A percentile compares a stretch with the other conserved stretches of the same genome.
phyloP scores from a whole-genome alignment of 2,888 invertebrate genomes.

The Bibio marci region DNA sequence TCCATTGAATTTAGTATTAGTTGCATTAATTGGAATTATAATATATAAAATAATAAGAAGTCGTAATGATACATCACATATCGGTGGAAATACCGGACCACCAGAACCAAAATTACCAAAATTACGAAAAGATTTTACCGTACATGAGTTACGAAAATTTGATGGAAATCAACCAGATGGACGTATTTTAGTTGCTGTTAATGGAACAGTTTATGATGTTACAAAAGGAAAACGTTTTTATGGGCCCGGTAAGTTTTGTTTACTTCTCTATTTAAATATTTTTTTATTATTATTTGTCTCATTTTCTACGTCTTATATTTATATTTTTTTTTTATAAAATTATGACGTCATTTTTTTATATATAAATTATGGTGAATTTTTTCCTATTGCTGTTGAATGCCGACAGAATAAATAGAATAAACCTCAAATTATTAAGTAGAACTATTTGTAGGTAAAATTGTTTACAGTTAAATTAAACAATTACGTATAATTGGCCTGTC shows the following conservation, averaged over 20 bases:
- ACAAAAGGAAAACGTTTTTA: constrained; percentile 51
- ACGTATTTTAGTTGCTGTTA: constrained; percentile 78
- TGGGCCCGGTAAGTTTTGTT: constrained; percentile 4
- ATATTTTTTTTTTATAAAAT: no score
- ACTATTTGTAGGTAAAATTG: no score
- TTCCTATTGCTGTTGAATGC: no score
- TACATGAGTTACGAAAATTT: constrained; percentile 68
- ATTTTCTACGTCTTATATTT: no score
- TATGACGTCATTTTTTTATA: no score
- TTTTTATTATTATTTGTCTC: no score
- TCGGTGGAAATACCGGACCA: constrained; percentile 15
- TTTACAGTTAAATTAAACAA: no score
- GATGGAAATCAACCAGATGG: constrained; percentile 79
- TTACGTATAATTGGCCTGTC: no score
- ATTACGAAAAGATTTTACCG: constrained; percentile 75
- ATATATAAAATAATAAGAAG: constrained; percentile 57
- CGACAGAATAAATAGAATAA: no score
- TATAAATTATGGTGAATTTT: no score
- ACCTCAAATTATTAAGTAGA: no score
- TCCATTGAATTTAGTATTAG: constrained; percentile 51
- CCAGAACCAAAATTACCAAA: constrained; percentile 53
- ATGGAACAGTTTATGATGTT: constrained; percentile 89
- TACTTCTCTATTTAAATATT: no score
- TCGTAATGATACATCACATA: constrained; percentile 26
- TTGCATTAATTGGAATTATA: constrained; percentile 49